A percentile compares a stretch with the other conserved stretches of the same genome.
Evolutionary conservation across 2,888 invertebrate species (phyloP).

Genomic region (Embidobia sp.): DNA sequence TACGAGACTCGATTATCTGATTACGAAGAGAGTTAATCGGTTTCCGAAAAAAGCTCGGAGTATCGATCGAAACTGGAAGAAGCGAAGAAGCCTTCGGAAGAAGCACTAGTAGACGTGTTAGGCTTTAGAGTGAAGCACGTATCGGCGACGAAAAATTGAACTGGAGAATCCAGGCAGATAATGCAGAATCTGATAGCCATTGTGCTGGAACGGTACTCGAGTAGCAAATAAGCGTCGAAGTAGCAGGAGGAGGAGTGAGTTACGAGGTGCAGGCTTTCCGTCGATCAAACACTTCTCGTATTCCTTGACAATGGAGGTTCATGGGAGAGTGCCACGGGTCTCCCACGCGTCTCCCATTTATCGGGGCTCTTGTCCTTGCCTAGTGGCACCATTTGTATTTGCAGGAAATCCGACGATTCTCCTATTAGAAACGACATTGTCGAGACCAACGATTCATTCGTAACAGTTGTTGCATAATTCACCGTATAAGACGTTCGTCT

Average conservation of each 20-base stretch:
- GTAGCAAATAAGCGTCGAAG: conserved; percentile 45
- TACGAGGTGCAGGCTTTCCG: conserved; percentile 53
- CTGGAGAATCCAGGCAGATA: conserved; percentile 38
- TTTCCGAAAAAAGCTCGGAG: too few species aligned
- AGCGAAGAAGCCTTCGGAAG: too few species aligned
- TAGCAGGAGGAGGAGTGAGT: conserved; percentile 33
- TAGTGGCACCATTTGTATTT: conserved; percentile 73
- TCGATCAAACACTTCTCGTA: conserved; percentile 65
- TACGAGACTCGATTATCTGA: too few species aligned
- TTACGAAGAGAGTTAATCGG: too few species aligned
- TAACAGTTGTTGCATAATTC: conserved; percentile 30
- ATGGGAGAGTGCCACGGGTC: conserved; percentile 74
- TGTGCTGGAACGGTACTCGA: conserved; percentile 41
- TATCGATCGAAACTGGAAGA: too few species aligned
- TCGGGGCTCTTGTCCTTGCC: conserved; percentile 73
- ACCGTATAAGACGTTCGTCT: background rate
- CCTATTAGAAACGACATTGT: conserved; percentile 14
- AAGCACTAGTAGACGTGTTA: too few species aligned
- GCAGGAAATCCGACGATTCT: conserved; percentile 54
- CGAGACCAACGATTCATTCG: conserved; percentile 15
- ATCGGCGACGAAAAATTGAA: conserved; percentile 16
- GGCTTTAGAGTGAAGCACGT: too few species aligned
- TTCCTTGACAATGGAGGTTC: conserved; percentile 75
- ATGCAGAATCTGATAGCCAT: conserved; percentile 51
- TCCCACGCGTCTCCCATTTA: conserved; percentile 73